Conservation (phyloP, 2,113 vertebrate species). For the Pituophis catenifer region DNA sequence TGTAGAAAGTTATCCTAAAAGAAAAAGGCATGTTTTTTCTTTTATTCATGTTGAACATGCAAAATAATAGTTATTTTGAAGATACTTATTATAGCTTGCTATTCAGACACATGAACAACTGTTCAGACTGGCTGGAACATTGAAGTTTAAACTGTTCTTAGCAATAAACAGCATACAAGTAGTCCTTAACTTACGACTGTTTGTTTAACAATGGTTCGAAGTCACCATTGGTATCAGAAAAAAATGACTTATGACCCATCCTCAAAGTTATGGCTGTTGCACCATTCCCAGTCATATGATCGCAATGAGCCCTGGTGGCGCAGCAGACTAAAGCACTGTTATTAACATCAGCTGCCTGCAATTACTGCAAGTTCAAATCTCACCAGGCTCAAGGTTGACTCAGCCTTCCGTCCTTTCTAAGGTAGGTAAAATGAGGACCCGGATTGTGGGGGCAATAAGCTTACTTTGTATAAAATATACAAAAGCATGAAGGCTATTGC, state of each 20-base stretch:
- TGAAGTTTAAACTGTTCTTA: neutral
- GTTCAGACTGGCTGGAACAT: neutral
- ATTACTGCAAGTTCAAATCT: too few species aligned
- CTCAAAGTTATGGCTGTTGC: neutral
- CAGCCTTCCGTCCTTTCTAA: too few species aligned
- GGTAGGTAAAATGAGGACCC: too few species aligned
- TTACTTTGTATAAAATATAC: too few species aligned
- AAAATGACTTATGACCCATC: neutral
- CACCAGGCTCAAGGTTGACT: too few species aligned
- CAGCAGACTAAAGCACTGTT: too few species aligned
- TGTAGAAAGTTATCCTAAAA: neutral
- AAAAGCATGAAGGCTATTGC: too few species aligned
- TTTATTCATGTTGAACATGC: neutral
- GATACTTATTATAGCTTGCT: neutral
- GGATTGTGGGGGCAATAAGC: too few species aligned
- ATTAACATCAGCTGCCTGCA: too few species aligned
- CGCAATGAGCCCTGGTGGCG: too few species aligned
- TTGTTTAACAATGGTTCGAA: neutral
- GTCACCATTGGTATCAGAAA: neutral
- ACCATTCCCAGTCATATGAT: too few species aligned
- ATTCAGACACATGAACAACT: neutral
- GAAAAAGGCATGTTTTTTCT: neutral
- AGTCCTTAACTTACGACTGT: neutral
- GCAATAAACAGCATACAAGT: neutral
- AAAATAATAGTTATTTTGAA: neutral